A percentile compares a stretch with the other conserved stretches of the same genome.
These are phyloP conservation scores for Brenthis hecate DNA, from an alignment of 2,888 invertebrate species.

Conservation along the genomic window DNA sequence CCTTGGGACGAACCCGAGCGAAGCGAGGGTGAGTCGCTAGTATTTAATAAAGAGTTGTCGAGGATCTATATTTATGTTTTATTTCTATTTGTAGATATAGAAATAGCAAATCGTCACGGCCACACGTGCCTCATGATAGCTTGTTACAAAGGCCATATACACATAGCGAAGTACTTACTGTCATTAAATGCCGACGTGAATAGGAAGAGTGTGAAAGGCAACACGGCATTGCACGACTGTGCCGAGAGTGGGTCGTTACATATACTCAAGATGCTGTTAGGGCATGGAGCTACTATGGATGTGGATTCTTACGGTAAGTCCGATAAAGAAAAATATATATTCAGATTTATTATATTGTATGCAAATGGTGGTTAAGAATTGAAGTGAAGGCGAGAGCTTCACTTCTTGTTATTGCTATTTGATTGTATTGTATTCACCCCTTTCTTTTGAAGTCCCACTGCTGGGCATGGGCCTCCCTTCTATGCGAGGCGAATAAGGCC, in stretches of 20 bases:
- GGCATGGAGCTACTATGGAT: conserved; percentile 95
- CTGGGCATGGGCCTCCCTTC: no score
- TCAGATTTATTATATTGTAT: no score
- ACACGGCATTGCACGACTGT: conserved; percentile 98
- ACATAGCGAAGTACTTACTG: conserved; percentile 94
- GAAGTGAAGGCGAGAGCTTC: no score
- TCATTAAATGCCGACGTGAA: conserved; percentile 95
- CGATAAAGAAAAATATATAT: background rate
- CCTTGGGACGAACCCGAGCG: no score
- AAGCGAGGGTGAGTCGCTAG: no score
- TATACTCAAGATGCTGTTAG: conserved; percentile 93
- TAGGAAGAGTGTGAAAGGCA: conserved; percentile 94
- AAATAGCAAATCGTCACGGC: conserved; percentile 96
- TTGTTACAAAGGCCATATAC: conserved; percentile 96
- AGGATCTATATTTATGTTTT: no score
- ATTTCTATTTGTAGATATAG: conserved; percentile 87
- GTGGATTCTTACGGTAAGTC: conserved; percentile 93
- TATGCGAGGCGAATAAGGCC: no score
- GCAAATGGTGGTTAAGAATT: no score
- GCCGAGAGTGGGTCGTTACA: conserved; percentile 97
- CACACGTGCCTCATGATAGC: conserved; percentile 99
- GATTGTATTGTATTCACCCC: no score
- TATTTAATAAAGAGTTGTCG: no score
- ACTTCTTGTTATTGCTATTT: no score
- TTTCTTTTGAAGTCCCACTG: no score